Percentiles rank a stretch among this genome's conserved stretches.
Evolutionary conservation across 2,113 vertebrate species (phyloP).

Genomic region (Cyanoliseus patagonus): DNA sequence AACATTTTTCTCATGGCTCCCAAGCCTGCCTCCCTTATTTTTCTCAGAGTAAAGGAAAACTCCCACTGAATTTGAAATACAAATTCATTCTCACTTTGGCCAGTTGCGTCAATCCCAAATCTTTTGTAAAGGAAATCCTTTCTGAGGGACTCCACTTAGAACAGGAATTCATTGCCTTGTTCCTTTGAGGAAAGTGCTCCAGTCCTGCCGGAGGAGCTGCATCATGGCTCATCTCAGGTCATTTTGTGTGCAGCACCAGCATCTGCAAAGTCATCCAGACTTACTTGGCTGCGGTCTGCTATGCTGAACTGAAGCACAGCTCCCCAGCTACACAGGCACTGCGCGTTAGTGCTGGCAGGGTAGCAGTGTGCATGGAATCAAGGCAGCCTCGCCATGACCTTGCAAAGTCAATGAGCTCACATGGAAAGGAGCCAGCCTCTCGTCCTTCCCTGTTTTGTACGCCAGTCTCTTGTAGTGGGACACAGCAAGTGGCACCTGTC

Average conservation of each 20-base stretch:
- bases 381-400: background rate
- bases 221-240: background rate
- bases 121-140: background rate
- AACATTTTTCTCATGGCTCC: background rate
- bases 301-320: background rate
- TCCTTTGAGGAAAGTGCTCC: background rate
- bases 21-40: background rate
- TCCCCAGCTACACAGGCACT: background rate
- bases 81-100: background rate
- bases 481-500: background rate
- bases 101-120: background rate
- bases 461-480: background rate
- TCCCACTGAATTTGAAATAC: background rate
- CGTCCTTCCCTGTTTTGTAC: background rate
- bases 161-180: background rate
- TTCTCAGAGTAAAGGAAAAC: background rate
- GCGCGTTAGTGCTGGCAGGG: background rate
- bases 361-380: fast-evolving
- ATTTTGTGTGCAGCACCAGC: background rate
- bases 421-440: background rate
- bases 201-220: background rate
- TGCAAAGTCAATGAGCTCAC: background rate
- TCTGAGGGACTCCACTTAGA: background rate
- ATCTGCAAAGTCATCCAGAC: constrained; percentile 49
- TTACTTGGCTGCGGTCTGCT: background rate